Conservation (phyloP, 2,888 invertebrate species). For the Eupsilia transversa region DNA sequence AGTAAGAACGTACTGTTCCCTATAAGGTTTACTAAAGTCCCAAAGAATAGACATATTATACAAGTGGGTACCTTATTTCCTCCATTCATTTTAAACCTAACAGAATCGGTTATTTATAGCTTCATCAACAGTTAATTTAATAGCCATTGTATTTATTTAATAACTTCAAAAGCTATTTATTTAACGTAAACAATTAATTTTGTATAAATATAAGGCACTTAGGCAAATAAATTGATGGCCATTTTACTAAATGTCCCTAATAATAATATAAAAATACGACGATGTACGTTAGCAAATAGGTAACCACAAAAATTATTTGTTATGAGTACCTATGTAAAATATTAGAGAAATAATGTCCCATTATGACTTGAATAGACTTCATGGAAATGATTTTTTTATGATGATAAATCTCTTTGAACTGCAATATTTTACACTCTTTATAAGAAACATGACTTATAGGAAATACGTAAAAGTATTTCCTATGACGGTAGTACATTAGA, state of each 20-base stretch:
- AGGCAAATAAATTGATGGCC: conserved; percentile 44
- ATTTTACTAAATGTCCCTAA: conserved; percentile 24
- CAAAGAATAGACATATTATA: not conserved
- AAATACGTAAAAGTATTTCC: conserved; percentile 3
- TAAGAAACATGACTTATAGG: not conserved
- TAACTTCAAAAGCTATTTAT: conserved; percentile 42
- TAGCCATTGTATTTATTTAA: conserved; percentile 36
- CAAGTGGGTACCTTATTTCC: not conserved
- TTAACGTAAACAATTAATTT: conserved; percentile 31
- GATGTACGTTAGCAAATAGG: conserved; percentile 36
- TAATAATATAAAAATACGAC: conserved; percentile 44
- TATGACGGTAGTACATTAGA: not conserved
- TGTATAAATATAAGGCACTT: conserved; percentile 37
- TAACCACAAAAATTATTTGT: conserved; percentile 17
- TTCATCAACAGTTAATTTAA: conserved; percentile 28
- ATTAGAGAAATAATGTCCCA: conserved; percentile 17
- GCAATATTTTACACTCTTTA: not conserved
- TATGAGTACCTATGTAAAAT: conserved; percentile 40
- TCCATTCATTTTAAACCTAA: not conserved
- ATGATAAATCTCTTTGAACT: not conserved
- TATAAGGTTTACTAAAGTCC: not conserved
- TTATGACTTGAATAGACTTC: not conserved
- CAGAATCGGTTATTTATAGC: not conserved
- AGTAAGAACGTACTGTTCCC: not conserved
- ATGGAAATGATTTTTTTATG: conserved; percentile 9